phyloP scores from a whole-genome alignment of 2,113 vertebrate genomes.

The Trogon surrucura region DNA sequence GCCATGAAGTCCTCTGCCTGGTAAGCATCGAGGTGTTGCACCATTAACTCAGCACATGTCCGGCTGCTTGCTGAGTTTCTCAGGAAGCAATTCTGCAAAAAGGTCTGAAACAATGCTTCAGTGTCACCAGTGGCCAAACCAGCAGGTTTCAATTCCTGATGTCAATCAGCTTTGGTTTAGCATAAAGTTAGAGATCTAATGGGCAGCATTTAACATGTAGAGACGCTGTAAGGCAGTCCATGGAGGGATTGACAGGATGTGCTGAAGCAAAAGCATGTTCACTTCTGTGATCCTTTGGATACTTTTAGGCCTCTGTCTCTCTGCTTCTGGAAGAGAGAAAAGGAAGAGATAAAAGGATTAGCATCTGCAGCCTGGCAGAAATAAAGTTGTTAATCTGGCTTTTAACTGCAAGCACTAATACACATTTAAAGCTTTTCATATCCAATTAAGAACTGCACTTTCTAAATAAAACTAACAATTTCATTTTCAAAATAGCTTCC shows the following conservation, averaged over 20 bases:
- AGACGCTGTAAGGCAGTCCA: not conserved
- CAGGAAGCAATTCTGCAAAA: not conserved
- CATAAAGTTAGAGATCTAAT: not conserved
- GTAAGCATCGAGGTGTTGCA: not conserved
- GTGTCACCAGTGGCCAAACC: accelerated
- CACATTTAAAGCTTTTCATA: not conserved
- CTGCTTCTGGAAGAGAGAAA: not conserved
- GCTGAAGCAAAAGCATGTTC: not conserved
- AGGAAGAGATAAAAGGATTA: not conserved
- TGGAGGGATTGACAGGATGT: not conserved
- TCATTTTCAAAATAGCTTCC: not conserved
- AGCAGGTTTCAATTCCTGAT: not conserved
- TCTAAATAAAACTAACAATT: not conserved
- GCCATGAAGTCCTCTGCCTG: not conserved
- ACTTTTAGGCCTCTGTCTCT: not conserved
- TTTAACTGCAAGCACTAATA: not conserved
- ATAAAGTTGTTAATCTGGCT: not conserved
- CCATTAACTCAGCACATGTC: accelerated
- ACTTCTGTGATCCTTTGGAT: not conserved
- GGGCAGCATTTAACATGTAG: not conserved
- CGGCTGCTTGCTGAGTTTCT: not conserved
- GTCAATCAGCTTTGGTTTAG: not conserved
- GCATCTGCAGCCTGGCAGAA: not conserved
- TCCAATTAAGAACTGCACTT: not conserved
- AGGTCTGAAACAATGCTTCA: not conserved